Evolutionary conservation across 2,113 vertebrate genomes (phyloP), one percentile per base, ranked within the genome.

Genomic region (Lophotis ruficrista): DNA sequence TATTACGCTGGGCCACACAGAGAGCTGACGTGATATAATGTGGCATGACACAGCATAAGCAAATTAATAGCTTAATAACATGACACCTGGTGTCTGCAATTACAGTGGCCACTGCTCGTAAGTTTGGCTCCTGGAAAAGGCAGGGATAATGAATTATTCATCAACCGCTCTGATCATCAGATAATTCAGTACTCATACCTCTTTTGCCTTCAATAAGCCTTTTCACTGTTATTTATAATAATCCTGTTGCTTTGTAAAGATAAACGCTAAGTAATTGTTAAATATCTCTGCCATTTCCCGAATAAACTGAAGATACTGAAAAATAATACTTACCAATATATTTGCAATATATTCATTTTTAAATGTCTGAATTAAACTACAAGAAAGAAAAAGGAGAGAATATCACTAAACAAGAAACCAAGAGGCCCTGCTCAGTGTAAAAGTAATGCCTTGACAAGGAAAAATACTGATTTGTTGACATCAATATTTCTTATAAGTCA

Each of bases 121-220:
- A 71, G n/a, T 35, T 87, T 78, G 86, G 58, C 72, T 51, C 37
- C 24, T 11, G 41, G 47, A 57, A 41, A 57, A 87, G 68, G 54
- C 37, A 77, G 38, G 19, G 43, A 19, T 35, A 70, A 84, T 95
- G 93, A 94, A 95, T 95, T 91, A 95, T 97, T 97, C 95, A 97
- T 85, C n/a, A 17, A 19, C 61, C 68, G 37, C 57, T 79, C 94
- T 81, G 83, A 78, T 79, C 58, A 60, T 60, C 82, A 87, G 70
- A 76, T 94, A 96, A 96, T 92, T 97, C 94, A 93, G 75, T 71
- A 77, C 64, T 91, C 64, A 38, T 47, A 50, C 17, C 33, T 71
- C 76, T 51, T 93, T 95, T 72, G 83, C 90, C 89, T 89, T 97
- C 95, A 92, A 16, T 96, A 93, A 95, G 69, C 80, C 75, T 85